Conservation (phyloP, 2,113 vertebrate species). For the Protobothrops flavoviridis region DNA sequence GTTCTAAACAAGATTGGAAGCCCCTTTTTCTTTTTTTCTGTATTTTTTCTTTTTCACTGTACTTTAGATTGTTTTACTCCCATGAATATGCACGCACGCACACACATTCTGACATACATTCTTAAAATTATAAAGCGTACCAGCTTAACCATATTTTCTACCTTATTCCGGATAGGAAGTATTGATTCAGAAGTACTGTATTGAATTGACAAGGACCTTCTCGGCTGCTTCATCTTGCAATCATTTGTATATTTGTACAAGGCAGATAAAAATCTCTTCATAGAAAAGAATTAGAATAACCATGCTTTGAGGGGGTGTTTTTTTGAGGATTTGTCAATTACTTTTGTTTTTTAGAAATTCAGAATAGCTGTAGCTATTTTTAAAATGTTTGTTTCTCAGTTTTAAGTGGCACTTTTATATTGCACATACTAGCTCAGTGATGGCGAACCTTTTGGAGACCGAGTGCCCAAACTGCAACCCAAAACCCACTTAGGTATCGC, state of each 20-base stretch:
- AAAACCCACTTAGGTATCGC: too few species aligned
- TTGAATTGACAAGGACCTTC: background rate
- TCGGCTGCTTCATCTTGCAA: background rate
- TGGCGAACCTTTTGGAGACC: too few species aligned
- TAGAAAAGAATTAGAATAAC: background rate
- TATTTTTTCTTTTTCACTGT: background rate
- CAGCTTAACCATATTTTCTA: background rate
- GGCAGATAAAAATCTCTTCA: background rate
- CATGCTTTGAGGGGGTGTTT: background rate
- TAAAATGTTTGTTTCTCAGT: background rate
- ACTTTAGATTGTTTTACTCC: background rate
- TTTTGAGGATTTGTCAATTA: background rate
- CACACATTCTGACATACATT: background rate
- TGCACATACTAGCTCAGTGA: background rate
- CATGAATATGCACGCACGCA: background rate
- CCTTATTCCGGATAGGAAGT: background rate
- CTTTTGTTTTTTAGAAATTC: background rate
- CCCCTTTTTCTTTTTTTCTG: background rate
- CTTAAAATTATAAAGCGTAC: background rate
- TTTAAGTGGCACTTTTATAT: background rate
- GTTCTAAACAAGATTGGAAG: background rate
- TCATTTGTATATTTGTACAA: background rate
- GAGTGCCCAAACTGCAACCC: too few species aligned
- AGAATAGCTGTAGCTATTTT: background rate
- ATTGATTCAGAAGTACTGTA: background rate